phyloP scores from a whole-genome alignment of 1,140 invertebrate genomes.

The Camponotus pennsylvanicus region DNA sequence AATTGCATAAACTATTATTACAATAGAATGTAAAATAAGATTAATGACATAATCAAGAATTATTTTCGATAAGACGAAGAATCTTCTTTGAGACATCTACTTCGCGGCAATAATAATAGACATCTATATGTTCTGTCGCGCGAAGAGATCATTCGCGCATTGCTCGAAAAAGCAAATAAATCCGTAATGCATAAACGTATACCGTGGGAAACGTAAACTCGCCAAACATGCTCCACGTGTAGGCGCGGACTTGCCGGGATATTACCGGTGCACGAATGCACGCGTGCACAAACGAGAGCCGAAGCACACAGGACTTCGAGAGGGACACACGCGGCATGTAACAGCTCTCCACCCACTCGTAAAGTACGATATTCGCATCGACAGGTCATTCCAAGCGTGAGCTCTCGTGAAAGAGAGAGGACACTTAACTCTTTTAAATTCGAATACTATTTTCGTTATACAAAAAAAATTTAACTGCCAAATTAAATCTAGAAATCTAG shows the following conservation, averaged over 20 bases:
- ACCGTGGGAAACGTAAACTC: slow-evolving; percentile 72
- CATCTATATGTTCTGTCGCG: neutral
- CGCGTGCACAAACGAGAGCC: slow-evolving; percentile 20
- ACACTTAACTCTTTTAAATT: slow-evolving; percentile 6
- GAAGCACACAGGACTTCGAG: neutral
- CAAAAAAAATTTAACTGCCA: neutral
- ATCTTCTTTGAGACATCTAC: neutral
- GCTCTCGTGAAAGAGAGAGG: neutral
- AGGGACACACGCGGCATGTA: slow-evolving; percentile 35
- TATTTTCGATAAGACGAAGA: neutral
- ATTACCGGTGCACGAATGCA: slow-evolving; percentile 13
- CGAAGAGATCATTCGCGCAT: neutral
- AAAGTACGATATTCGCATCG: slow-evolving; percentile 41
- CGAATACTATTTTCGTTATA: neutral
- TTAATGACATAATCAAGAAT: neutral
- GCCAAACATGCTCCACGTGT: slow-evolving; percentile 25
- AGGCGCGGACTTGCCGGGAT: slow-evolving; percentile 33
- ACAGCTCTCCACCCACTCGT: slow-evolving; percentile 59
- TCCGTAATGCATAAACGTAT: slow-evolving; percentile 73
- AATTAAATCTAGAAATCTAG: neutral
- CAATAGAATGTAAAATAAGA: neutral
- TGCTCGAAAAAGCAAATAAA: slow-evolving; percentile 68
- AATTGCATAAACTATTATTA: neutral
- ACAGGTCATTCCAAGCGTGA: slow-evolving; percentile 26
- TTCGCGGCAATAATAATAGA: slow-evolving; percentile 2